Evolutionary conservation across 1,140 invertebrate species (phyloP).

Genomic region (Chlorops oryzae): DNA sequence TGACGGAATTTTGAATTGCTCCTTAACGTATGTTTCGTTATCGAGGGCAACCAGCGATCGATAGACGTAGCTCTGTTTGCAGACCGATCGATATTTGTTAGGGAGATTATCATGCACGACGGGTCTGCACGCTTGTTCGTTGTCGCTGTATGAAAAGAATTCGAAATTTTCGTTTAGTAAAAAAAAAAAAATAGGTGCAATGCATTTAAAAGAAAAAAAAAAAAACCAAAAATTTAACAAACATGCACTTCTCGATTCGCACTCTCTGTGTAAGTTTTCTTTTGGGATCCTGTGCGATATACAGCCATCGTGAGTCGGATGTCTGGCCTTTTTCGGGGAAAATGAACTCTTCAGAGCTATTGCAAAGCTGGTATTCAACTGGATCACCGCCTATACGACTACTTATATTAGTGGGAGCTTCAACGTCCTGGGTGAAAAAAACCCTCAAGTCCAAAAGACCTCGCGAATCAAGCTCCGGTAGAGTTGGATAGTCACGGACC

Average conservation of each 20-base stretch:
- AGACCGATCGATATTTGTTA: conserved; percentile 51
- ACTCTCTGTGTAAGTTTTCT: conserved; percentile 38
- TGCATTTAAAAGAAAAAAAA: background rate
- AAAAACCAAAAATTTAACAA: background rate
- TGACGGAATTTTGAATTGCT: conserved; percentile 53
- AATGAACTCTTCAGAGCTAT: conserved; percentile 17
- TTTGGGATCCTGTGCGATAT: conserved; percentile 37
- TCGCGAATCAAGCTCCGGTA: conserved; percentile 23
- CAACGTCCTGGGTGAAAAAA: conserved; percentile 28
- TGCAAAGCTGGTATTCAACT: conserved; percentile 26
- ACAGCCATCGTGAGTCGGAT: conserved; percentile 28
- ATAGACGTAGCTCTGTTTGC: conserved; percentile 60
- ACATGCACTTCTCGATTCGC: conserved; percentile 44
- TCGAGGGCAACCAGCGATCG: conserved; percentile 51
- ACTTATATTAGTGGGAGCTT: conserved; percentile 21
- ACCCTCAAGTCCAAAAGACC: conserved; percentile 23
- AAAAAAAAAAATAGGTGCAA: background rate
- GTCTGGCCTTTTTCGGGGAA: conserved; percentile 26
- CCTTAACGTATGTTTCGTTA: conserved; percentile 46
- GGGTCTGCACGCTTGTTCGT: conserved; percentile 34
- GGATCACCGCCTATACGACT: conserved; percentile 25
- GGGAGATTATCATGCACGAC: conserved; percentile 48
- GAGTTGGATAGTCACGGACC: conserved; percentile 33
- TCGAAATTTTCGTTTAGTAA: no score
- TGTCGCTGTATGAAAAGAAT: conserved; percentile 38